These are phyloP conservation scores for Bimastos eiseni DNA, from an alignment of 2,888 invertebrate species.

Conservation along the genomic window DNA sequence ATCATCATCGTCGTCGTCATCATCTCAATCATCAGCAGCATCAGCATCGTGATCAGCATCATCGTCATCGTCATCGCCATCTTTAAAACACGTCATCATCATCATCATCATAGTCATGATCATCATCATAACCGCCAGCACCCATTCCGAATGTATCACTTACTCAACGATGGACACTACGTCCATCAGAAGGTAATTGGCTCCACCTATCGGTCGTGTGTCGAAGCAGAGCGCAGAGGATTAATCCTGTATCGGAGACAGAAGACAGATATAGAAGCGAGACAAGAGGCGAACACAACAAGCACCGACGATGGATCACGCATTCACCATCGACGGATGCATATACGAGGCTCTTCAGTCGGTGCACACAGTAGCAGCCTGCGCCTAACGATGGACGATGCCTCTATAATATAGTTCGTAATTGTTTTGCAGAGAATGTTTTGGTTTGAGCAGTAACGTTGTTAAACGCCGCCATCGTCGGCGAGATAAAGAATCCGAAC, in stretches of 20 bases:
- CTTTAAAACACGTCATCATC: neutral
- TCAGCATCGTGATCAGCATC: neutral
- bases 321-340: neutral
- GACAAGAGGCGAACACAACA: neutral
- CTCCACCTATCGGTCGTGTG: neutral
- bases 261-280: neutral
- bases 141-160: neutral
- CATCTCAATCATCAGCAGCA: neutral
- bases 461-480: neutral
- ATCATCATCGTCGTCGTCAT: neutral
- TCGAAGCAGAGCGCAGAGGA: neutral
- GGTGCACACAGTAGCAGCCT: neutral
- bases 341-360: neutral
- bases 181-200: neutral
- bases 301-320: neutral
- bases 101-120: slow-evolving; percentile 33
- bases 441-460: neutral
- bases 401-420: neutral
- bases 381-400: neutral
- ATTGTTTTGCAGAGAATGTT: neutral
- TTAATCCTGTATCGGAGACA: neutral
- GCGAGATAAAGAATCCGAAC: neutral
- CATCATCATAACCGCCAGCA: neutral
- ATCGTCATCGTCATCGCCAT: neutral
- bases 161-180: neutral